phyloP scores from a whole-genome alignment of 2,797 vertebrate species.

The Kryptopterus vitreolus region DNA sequence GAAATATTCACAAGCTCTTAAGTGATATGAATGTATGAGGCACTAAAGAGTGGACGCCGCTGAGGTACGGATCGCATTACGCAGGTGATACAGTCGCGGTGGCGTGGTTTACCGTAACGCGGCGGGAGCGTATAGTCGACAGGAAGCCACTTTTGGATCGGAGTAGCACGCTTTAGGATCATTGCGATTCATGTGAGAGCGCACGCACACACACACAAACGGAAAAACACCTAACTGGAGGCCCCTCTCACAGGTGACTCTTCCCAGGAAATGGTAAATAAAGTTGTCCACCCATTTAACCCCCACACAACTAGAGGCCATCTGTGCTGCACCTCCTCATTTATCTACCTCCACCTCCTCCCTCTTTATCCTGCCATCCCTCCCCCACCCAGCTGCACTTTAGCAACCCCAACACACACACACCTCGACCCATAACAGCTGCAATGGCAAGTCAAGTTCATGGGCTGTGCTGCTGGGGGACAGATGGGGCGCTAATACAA shows the following conservation, averaged over 20 bases:
- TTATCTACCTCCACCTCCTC: not conserved
- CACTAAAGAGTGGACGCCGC: not conserved
- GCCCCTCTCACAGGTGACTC: conserved; percentile 28
- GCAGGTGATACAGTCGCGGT: not conserved
- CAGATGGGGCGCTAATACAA: not conserved
- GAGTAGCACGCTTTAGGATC: no score
- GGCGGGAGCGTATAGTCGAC: not conserved
- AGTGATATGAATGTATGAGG: not conserved
- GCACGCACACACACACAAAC: not conserved
- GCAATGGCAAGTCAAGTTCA: conserved; percentile 35
- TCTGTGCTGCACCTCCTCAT: conserved; percentile 11
- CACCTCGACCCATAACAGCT: conserved; percentile 2
- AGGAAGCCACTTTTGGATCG: not conserved
- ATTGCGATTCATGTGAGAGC: no score
- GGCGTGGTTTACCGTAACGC: no score
- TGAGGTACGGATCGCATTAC: not conserved
- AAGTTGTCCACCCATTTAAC: conserved; percentile 32
- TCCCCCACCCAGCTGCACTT: conserved; percentile 9
- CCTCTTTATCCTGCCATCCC: not conserved
- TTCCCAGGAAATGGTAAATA: conserved; percentile 52
- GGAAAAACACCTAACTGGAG: conserved; percentile 3
- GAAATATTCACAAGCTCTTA: not conserved
- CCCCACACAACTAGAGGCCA: conserved; percentile 14
- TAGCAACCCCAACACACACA: not conserved
- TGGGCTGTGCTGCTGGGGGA: not conserved